These are phyloP conservation scores for Cryptoblepharus egeriae DNA, from an alignment of 2,797 vertebrate genomes.

Conservation along the genomic window DNA sequence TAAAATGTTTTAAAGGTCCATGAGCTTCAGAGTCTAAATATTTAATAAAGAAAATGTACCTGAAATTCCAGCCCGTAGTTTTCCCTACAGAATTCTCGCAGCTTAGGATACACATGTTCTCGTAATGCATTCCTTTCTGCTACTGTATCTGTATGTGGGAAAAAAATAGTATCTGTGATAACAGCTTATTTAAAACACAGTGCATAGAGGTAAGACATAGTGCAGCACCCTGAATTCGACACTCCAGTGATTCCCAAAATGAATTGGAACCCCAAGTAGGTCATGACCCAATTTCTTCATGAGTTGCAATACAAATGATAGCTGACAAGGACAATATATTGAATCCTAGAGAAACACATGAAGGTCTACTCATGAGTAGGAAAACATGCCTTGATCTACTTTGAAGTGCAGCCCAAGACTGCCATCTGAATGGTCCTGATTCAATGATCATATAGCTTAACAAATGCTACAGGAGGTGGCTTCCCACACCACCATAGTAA, in stretches of 20 bases:
- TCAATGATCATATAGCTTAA: no score
- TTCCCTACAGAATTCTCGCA: conserved; percentile 98
- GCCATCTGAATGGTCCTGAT: no score
- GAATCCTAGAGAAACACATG: no score
- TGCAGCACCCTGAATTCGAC: conserved; percentile 5
- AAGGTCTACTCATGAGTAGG: no score
- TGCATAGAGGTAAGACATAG: conserved; percentile 5
- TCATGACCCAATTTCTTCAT: no score
- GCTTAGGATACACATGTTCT: conserved; percentile 96
- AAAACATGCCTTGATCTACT: no score
- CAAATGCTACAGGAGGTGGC: no score
- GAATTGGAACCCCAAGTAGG: no score
- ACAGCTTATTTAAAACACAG: conserved; percentile 12
- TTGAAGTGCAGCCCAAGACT: no score
- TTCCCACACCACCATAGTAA: no score
- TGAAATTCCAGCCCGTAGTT: conserved; percentile 99
- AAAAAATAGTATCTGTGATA: conserved; percentile 31
- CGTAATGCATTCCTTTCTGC: conserved; percentile 94
- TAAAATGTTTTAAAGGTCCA: background rate
- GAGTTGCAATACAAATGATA: no score
- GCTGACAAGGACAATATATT: no score
- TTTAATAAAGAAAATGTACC: conserved; percentile 76
- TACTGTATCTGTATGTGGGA: conserved; percentile 87
- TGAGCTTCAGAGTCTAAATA: background rate
- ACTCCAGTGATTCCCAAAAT: background rate